These are phyloP conservation scores for Ceratina japonica DNA, from an alignment of 1,140 invertebrate genomes.

Conservation along the genomic window DNA sequence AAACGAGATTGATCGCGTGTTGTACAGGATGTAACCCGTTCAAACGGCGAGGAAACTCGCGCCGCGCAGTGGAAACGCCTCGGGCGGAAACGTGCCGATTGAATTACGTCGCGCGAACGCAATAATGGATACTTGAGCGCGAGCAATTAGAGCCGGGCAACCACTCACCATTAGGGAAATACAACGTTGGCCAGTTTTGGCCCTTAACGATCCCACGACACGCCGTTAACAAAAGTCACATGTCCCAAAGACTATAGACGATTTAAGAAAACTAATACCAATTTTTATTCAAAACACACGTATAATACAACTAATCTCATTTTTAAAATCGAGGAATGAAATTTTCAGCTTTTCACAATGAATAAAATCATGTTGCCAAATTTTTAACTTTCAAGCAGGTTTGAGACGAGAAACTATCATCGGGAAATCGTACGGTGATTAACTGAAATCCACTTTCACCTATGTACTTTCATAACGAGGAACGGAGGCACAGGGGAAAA, in stretches of 20 bases:
- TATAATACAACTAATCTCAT: no score
- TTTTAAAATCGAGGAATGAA: no score
- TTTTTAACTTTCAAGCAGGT: no score
- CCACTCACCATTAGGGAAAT: slow-evolving; percentile 22
- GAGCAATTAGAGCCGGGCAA: slow-evolving; percentile 37
- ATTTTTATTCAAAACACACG: no score
- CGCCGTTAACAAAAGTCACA: background rate
- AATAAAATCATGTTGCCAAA: no score
- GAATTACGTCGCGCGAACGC: slow-evolving; percentile 33
- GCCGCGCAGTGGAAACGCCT: slow-evolving; percentile 27
- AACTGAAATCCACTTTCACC: background rate
- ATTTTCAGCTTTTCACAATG: no score
- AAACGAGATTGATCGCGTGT: slow-evolving; percentile 32
- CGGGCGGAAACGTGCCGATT: slow-evolving; percentile 40
- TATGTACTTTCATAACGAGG: slow-evolving; percentile 9
- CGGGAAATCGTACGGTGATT: no score
- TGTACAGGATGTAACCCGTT: slow-evolving; percentile 17
- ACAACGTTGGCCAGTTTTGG: slow-evolving; percentile 19
- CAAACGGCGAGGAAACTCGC: slow-evolving; percentile 37
- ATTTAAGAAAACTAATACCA: no score
- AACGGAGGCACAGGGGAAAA: background rate
- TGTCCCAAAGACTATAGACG: no score
- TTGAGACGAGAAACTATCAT: no score
- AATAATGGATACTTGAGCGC: slow-evolving; percentile 49
- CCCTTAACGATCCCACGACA: background rate